Conservation (phyloP, 2,797 vertebrate genomes). For the Caiman crocodilus region DNA sequence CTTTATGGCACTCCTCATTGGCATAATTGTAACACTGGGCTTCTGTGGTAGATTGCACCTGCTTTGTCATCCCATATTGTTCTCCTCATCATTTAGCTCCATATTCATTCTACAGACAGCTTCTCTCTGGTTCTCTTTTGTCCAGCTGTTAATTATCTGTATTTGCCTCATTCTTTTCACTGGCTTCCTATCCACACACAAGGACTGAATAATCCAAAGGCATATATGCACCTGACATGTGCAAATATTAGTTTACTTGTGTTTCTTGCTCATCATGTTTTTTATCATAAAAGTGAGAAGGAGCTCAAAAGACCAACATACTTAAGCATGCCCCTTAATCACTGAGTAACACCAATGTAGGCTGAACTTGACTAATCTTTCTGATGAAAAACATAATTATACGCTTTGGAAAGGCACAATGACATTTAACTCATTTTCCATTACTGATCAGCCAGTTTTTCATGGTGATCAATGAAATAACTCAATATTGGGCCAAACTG, state of each 20-base stretch:
- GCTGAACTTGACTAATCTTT: background rate
- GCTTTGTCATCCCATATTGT: background rate
- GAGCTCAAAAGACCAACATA: background rate
- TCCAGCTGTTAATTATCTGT: slow-evolving; percentile 4
- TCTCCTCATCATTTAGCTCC: slow-evolving; percentile 12
- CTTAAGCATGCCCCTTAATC: background rate
- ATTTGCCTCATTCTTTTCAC: background rate
- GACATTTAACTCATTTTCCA: slow-evolving; percentile 37
- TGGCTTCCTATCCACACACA: background rate
- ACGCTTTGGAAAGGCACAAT: slow-evolving; percentile 39
- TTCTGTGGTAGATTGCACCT: background rate
- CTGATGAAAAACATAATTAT: background rate
- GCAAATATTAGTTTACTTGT: background rate
- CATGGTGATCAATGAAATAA: background rate
- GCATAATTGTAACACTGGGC: background rate
- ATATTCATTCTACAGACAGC: slow-evolving; percentile 41
- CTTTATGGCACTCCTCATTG: background rate
- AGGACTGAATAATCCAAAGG: background rate
- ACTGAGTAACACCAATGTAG: background rate
- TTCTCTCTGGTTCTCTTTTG: slow-evolving; percentile 27
- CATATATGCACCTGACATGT: background rate
- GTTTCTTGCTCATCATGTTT: background rate
- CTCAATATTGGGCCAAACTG: background rate
- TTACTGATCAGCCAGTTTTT: slow-evolving; percentile 40
- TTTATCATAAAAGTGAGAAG: background rate